Base-by-base conservation (phyloP, 2,797 vertebrate species). In the Urophycis tenuis region DNA sequence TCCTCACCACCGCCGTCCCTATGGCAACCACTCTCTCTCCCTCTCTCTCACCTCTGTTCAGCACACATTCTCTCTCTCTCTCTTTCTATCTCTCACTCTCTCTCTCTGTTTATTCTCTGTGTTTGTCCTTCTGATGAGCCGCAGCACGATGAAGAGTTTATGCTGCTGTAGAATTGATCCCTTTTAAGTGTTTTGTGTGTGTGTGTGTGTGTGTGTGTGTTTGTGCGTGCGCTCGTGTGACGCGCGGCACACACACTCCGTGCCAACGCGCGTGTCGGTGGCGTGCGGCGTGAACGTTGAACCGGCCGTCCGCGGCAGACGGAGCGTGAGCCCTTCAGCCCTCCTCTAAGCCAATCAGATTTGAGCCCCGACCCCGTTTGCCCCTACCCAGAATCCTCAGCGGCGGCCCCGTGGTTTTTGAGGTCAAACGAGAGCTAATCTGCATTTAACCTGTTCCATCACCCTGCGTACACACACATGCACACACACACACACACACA, bases 1-100 rank as follows among this genome's bases (percentile, higher is more conserved):
- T 89, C 85, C 85, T 89, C 87, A 80, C 89, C 89, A 91, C 90
- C 92, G 85, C 91, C 81, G 79, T 93, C 88, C 79, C 92, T 89
- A 91, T 92, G 89, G 90, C 87, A 91, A 94, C 92, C 34, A 6
- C 45, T 80, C 82, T 88, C 88, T 86, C 85, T 70, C 88, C 86
- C 85, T 70, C 81, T 79, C 76, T 81, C 80, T 29, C 60, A 29
- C 25, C 88, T 82, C 79, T 90, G 90, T 91, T 90, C 88, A 86
- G 78, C 88, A 89, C 83, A 89, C 88, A 88, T 82, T 86, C 85
- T 75, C 71, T 29, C 74, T 80, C 81, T 87, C 82, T 74, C 25
- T 64, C 9, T 22, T 19, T 29, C 25, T n/a, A 7, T n/a, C n/a
- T n/a, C n/a, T 86, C 85, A 74, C 71, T 29, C 74, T 80, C 81